These are phyloP conservation scores for Lineus longissimus DNA, from an alignment of 1,140 invertebrate species.

Conservation along the genomic window DNA sequence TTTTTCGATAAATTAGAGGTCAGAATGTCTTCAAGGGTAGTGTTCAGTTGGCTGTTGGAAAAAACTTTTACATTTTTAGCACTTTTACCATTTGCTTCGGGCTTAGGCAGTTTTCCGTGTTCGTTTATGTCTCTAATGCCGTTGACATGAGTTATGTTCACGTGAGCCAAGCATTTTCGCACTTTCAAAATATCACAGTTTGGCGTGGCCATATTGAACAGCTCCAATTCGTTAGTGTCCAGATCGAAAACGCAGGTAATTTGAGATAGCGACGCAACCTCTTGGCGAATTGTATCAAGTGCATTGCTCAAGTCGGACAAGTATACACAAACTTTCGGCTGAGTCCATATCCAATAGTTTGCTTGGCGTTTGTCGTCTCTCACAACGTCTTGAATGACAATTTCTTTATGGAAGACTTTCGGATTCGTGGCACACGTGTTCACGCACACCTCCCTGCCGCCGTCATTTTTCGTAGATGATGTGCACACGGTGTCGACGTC, in stretches of 20 bases:
- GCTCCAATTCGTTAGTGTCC: background rate
- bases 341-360: background rate
- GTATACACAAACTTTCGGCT: background rate
- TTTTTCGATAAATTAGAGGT: background rate
- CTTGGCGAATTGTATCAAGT: background rate
- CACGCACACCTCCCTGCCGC: background rate
- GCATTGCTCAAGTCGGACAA: background rate
- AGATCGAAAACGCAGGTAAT: background rate
- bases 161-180: background rate
- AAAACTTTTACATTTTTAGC: background rate
- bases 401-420: background rate
- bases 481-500: background rate
- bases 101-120: background rate
- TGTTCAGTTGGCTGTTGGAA: background rate
- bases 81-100: background rate
- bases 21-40: background rate
- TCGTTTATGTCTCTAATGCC: background rate
- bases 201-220: background rate
- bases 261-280: background rate
- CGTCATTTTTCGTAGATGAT: background rate
- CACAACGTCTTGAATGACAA: background rate
- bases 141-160: background rate
- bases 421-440: background rate
- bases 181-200: background rate
- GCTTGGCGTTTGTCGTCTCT: background rate